Evolutionary conservation across 2,888 invertebrate species (phyloP), one percentile per base, ranked within the genome.

Genomic region (Dromius quadrimaculatus): DNA sequence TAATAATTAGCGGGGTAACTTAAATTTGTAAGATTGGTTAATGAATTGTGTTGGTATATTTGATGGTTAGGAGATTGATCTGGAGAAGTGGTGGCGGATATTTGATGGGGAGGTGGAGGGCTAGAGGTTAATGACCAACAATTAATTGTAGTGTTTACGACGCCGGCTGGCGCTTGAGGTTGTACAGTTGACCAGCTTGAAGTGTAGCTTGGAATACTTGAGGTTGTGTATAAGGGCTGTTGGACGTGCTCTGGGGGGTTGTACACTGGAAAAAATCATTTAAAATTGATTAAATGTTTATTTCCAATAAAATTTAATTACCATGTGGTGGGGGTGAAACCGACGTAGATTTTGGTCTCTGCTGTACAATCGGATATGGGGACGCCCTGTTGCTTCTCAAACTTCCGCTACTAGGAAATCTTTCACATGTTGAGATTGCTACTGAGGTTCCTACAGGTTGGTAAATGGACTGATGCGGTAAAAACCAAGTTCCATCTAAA

Each of bases 121-220:
- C 81, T 81, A n/a, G 83, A 81, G 1, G 82, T 80, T 28, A 82
- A 73, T 1, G 82, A 81, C 83, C 83, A 83, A 74, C 83, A 83
- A 73, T 83, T 83, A 34, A 83, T 78, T 0, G 82, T 74, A 4
- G 82, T 78, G 43, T 79, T 78, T 72, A 82, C 77, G 11, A 81
- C 78, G 5, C 81, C 78, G 1, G 80, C 76, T 13, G 82, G 78
- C 0, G 82, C 76, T 76, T 81, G 82, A 0, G 81, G 78, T 71
- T 80, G 82, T 73, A 80, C 76, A 13, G 81, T 75, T 0, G 83
- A 79, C 83, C 83, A 83, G 63, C 79, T 80, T 2, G 64, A 68
- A n/a, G 81, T 75, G 76, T 82, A 83, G 3, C 76, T 76, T 0
- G 81, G 78, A 2, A 79, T 75, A 5, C 77, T 76, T 1, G 79